Evolutionary conservation across 2,888 invertebrate species (phyloP).

Genomic region (Dermolepida albohirtum): DNA sequence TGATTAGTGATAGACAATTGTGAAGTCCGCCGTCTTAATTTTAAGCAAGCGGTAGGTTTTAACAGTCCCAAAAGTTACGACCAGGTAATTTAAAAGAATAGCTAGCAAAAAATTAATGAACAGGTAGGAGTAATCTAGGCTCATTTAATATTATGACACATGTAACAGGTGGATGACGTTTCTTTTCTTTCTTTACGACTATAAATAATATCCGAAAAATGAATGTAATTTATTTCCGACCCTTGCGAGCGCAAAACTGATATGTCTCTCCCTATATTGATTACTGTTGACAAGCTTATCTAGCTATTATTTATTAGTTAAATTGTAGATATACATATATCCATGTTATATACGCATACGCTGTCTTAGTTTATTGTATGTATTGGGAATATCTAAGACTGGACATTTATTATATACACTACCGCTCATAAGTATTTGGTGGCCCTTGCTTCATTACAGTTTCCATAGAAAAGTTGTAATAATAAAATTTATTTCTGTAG

Average conservation of each 20-base stretch:
- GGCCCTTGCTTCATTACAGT: too few relatives aligned
- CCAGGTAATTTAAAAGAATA: slow-evolving; percentile 36
- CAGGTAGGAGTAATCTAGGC: slow-evolving; percentile 49
- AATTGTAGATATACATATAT: too few relatives aligned
- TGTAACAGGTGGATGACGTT: slow-evolving; percentile 43
- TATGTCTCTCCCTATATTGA: slow-evolving; percentile 36
- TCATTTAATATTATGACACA: slow-evolving; percentile 53
- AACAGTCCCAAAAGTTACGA: slow-evolving; percentile 37
- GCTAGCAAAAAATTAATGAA: slow-evolving; percentile 53
- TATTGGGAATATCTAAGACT: too few relatives aligned
- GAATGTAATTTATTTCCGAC: slow-evolving; percentile 48
- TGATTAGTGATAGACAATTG: slow-evolving; percentile 28
- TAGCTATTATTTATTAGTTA: too few relatives aligned
- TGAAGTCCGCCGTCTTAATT: slow-evolving; percentile 21
- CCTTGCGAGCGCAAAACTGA: slow-evolving; percentile 2
- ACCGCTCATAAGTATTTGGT: too few relatives aligned
- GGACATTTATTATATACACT: too few relatives aligned
- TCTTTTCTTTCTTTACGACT: slow-evolving; percentile 45
- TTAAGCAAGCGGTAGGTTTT: slow-evolving; percentile 17
- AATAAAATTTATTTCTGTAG: too few relatives aligned
- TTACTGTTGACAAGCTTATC: slow-evolving; percentile 18
- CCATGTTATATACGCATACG: too few relatives aligned
- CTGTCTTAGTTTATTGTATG: too few relatives aligned
- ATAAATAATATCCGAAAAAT: slow-evolving; percentile 44
- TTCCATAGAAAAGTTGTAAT: too few relatives aligned